Evolutionary conservation across 1,140 invertebrate genomes (phyloP).

Genomic region (Gonioctena quinquepunctata): DNA sequence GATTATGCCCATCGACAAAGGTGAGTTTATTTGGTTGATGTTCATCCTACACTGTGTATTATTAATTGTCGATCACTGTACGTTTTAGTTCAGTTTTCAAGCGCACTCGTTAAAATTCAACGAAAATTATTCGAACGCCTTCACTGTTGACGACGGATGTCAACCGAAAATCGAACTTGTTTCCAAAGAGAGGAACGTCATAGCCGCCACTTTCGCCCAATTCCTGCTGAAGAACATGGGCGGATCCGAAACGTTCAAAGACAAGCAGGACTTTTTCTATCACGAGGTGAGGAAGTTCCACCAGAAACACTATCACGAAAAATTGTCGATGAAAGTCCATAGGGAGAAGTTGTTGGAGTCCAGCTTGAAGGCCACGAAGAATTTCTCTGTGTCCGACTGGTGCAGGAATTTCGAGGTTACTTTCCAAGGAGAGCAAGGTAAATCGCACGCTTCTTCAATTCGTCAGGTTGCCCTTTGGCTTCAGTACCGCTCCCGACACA

Average conservation of each 20-base stretch:
- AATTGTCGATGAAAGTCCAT: conserved; percentile 78
- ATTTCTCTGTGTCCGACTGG: conserved; percentile 80
- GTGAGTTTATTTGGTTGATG: conserved; percentile 56
- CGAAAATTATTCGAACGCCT: conserved; percentile 63
- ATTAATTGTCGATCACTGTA: background rate
- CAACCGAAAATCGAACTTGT: conserved; percentile 83
- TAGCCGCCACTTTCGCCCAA: conserved; percentile 90
- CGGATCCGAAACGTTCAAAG: conserved; percentile 93
- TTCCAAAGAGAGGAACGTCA: conserved; percentile 83
- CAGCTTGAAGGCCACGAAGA: conserved; percentile 84
- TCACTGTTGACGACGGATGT: conserved; percentile 86
- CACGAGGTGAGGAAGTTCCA: conserved; percentile 87
- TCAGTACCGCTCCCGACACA: background rate
- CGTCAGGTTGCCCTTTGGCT: background rate
- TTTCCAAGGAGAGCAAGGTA: conserved; percentile 89
- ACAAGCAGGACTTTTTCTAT: conserved; percentile 94
- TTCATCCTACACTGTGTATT: background rate
- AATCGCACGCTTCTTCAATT: background rate
- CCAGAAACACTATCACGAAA: conserved; percentile 83
- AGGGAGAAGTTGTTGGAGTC: conserved; percentile 81
- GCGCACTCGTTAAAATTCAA: conserved; percentile 57
- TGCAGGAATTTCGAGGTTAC: conserved; percentile 91
- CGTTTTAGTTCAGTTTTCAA: conserved; percentile 63
- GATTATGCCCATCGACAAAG: conserved; percentile 90
- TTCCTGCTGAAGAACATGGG: conserved; percentile 94